Evolutionary conservation across 2,888 invertebrate species (phyloP).

Genomic region (Acanthosepion esculentum): DNA sequence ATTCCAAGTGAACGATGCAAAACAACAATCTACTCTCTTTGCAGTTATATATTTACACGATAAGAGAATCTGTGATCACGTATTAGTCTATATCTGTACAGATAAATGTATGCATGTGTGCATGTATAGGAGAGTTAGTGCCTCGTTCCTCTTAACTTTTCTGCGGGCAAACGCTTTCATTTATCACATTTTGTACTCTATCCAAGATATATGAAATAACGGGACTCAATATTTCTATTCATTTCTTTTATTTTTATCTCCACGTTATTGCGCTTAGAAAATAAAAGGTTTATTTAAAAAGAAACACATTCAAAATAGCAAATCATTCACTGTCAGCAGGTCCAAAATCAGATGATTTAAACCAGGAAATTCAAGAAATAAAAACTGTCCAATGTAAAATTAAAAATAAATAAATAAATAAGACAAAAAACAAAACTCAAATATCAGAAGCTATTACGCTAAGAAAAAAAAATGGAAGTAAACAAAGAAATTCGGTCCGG

Average conservation of each 20-base stretch:
- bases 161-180: neutral
- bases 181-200: no score
- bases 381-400: neutral
- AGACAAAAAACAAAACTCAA: neutral
- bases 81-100: no score
- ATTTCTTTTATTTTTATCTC: neutral
- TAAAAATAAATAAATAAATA: neutral
- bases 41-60: no score
- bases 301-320: neutral
- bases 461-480: neutral
- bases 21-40: no score
- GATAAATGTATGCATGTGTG: no score
- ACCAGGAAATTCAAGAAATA: slow-evolving; percentile 14
- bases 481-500: neutral
- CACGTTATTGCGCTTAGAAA: neutral
- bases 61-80: no score
- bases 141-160: neutral
- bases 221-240: neutral
- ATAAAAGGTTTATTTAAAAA: neutral
- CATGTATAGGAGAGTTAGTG: no score
- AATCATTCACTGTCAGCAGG: neutral
- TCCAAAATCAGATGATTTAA: neutral
- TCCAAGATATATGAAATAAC: neutral
- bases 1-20: no score
- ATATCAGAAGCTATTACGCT: neutral